Evolutionary conservation across 1,140 invertebrate species (phyloP), one percentile per base, ranked within the genome.

Genomic region (Bombus pyrosoma): DNA sequence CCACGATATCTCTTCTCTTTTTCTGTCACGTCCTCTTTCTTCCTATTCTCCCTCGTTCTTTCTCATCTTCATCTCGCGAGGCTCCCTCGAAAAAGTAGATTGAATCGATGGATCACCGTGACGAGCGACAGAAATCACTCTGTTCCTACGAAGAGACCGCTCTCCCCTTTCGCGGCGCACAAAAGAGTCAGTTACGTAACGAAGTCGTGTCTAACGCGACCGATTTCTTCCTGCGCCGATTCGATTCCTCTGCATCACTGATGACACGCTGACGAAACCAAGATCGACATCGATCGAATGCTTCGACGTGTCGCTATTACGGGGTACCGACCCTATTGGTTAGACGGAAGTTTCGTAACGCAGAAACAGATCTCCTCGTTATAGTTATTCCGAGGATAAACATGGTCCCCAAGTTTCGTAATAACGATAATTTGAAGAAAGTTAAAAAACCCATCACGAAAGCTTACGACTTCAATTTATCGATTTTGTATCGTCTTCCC

Each of bases 71-170:
- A 12, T 12, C 28, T 62, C 28, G 47, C 43, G 53, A 82, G 8
- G 8, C 5, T 71, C n/a, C 1, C 39, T n/a, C 25, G 12, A 66
- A 34, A 18, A 85, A 85, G 76, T 62, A 69, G 57, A 64, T 41
- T 59, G 69, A 80, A 80, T 72, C 66, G 41, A 73, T 53, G 43
- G 77, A 57, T 41, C 64, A 59, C 37, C 75, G 64, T 78, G 82
- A 84, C 76, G 66, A 47, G 77, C 25, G 39, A 43, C 69, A 64
- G 69, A 43, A 62, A 18, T 62, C 28, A 32, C 25, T 39, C 13
- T 47, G 22, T n/a, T 37, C 34, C 39, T 41, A 28, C 9, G 78
- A 81, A 32, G 66, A 72, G 25, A 37, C 32, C 47, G 59, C 1
- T 8, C 10, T 18, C 3, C 34, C n/a, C 10, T 6, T 53, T 53